Conservation (phyloP, 2,888 invertebrate species). For the Zele albiditarsus region DNA sequence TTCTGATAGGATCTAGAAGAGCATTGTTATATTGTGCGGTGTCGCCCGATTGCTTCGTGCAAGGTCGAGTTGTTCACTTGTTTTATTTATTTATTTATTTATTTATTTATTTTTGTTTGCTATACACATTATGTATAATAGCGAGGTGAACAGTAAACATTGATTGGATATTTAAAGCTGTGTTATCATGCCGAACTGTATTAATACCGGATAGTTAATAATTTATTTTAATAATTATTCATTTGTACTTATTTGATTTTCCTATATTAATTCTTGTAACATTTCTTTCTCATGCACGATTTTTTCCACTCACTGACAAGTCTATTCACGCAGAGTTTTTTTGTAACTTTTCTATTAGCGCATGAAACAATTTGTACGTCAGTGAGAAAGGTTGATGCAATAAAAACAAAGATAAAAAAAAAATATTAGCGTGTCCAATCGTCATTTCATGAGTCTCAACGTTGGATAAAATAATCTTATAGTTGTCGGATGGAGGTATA, state of each 20-base stretch:
- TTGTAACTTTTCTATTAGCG: constrained; percentile 8
- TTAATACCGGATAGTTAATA: too few relatives aligned
- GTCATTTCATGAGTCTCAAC: constrained; percentile 42
- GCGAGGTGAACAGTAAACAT: too few relatives aligned
- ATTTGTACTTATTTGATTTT: not conserved
- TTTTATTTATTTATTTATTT: too few relatives aligned
- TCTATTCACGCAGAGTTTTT: constrained; percentile 31
- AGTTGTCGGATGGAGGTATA: constrained; percentile 2
- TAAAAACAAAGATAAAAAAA: constrained; percentile 40
- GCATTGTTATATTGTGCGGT: constrained; percentile 36
- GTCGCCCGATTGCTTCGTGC: constrained; percentile 34
- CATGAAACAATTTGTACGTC: constrained; percentile 36
- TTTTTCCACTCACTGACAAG: constrained; percentile 8
- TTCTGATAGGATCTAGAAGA: constrained; percentile 53
- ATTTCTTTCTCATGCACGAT: constrained; percentile 3
- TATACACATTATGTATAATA: too few relatives aligned
- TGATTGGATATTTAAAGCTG: too few relatives aligned
- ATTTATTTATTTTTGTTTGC: not conserved
- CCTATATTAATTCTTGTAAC: not conserved
- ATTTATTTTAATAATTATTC: not conserved
- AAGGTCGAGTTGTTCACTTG: constrained; percentile 45
- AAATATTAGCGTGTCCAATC: constrained; percentile 47
- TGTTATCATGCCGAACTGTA: too few relatives aligned
- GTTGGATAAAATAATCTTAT: not conserved
- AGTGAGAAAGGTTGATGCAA: not conserved